Base-by-base conservation (phyloP, 2,888 invertebrate species). In the Phaonia tiefii region DNA sequence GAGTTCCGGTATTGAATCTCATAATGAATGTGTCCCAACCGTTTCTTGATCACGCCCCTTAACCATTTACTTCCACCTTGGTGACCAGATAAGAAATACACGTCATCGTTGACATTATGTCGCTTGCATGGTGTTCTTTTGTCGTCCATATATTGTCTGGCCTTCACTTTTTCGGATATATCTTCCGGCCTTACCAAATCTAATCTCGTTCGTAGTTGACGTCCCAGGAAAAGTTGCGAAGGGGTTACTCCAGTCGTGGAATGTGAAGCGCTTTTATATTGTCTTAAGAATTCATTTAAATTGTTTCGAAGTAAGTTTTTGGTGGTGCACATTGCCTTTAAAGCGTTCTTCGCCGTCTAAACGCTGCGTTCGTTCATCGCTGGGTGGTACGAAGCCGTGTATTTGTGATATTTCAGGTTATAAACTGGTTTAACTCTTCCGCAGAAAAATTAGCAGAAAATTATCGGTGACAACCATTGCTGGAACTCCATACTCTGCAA, bases 401-500 rank as follows among this genome's bases (percentile, higher is more conserved):
- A 73, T 22, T 80, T 79, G 44, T n/a, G n/a, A n/a, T n/a, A n/a
- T n/a, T n/a, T n/a, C n/a, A n/a, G n/a, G n/a, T n/a, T n/a, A n/a
- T n/a, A n/a, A n/a, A n/a, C n/a, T n/a, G n/a, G n/a, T n/a, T 83
- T n/a, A 81, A 75, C 58, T 83, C 84, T 5, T 0, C 42, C 4
- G 78, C 80, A 13, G 67, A 51, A 73, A 86, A 79, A 58, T 79
- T 79, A 1, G 74, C 75, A 13, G 84, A n/a, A n/a, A 84, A 72
- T 86, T 87, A 63, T 87, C 86, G 2, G 85, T 84, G 0, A 85
- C 85, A 0, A 85, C 51, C 2, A 76, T 75, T 8, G 72, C 73
- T n/a, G 86, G 85, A 7, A 85, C 70, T 1, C 84, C 86, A 80
- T 84, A 85, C 10, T 84, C 49, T n/a, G 86, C 79, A 83, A 86